phyloP scores from a whole-genome alignment of 2,797 vertebrate species.

The Hemibagrus guttatus region DNA sequence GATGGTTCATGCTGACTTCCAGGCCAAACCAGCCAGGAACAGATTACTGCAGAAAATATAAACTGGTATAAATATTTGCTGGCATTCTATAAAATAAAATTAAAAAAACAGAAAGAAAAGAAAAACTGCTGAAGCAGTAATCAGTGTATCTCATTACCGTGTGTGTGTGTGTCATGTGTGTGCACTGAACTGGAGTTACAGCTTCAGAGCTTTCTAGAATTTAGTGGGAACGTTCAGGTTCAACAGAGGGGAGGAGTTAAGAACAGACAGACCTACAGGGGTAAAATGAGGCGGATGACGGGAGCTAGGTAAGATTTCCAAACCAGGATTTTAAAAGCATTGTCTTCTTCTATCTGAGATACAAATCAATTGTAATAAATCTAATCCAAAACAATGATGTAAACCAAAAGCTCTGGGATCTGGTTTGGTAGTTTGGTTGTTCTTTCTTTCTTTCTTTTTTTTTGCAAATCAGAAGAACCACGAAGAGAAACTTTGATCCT shows the following conservation, averaged over 20 bases:
- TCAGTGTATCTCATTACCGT: conserved; percentile 12
- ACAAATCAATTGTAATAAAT: background rate
- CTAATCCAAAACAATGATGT: conserved; percentile 32
- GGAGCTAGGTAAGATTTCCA: background rate
- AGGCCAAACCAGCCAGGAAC: background rate
- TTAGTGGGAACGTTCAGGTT: conserved; percentile 21
- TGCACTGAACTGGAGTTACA: conserved; percentile 35
- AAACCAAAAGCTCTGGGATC: conserved; percentile 30
- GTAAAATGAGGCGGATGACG: background rate
- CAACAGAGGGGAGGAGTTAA: conserved; percentile 10
- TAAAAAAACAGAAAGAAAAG: no score
- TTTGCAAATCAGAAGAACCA: background rate
- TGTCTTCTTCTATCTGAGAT: background rate
- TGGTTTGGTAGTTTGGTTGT: background rate
- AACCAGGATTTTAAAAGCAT: background rate
- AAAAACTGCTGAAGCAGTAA: background rate
- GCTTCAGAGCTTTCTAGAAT: conserved; percentile 35
- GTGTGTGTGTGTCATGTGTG: background rate
- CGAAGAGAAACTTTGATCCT: conserved; percentile 8
- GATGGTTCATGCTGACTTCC: background rate
- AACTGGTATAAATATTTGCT: background rate
- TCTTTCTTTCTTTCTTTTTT: no score
- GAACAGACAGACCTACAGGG: conserved; percentile 1
- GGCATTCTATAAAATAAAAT: no score
- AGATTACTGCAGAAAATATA: background rate